Conservation (phyloP, 2,113 vertebrate genomes). For the Oophaga pumilio region DNA sequence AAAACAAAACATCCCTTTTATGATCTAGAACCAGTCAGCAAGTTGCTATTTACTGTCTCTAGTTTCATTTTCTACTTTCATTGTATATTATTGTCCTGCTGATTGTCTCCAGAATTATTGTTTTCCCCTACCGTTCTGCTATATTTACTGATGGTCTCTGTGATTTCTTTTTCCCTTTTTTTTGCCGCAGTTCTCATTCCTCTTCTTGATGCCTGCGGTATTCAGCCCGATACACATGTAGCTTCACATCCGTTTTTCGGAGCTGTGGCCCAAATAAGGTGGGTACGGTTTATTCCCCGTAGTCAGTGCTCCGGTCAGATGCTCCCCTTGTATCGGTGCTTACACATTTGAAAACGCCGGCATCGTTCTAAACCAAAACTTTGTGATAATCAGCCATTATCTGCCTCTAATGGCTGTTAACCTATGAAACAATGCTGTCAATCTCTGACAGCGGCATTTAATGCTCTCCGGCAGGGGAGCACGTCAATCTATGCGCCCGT, state of each 20-base stretch:
- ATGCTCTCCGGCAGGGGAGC: too few relatives aligned
- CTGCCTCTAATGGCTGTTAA: too few relatives aligned
- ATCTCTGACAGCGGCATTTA: too few relatives aligned
- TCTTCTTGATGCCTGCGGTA: conserved; percentile 85
- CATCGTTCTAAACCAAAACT: background rate
- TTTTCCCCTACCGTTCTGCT: too few relatives aligned
- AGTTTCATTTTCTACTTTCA: background rate
- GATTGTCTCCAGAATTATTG: too few relatives aligned
- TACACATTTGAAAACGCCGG: background rate
- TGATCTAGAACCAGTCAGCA: background rate
- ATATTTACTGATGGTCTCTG: background rate
- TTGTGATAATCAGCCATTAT: background rate
- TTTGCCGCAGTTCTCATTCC: conserved; percentile 82
- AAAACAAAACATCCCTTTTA: too few relatives aligned
- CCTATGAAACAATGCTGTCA: too few relatives aligned
- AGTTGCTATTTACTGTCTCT: background rate
- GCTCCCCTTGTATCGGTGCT: background rate
- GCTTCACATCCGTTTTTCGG: conserved; percentile 86
- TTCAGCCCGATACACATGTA: conserved; percentile 84
- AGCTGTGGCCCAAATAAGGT: conserved; percentile 85
- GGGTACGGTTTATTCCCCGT: conserved; percentile 34
- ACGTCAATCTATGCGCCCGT: too few relatives aligned
- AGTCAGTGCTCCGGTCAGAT: background rate
- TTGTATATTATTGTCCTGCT: background rate
- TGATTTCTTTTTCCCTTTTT: conserved; percentile 50